These are phyloP conservation scores for Propithecus perrieri DNA, from an alignment of 2,797 vertebrate genomes.

Conservation along the genomic window DNA sequence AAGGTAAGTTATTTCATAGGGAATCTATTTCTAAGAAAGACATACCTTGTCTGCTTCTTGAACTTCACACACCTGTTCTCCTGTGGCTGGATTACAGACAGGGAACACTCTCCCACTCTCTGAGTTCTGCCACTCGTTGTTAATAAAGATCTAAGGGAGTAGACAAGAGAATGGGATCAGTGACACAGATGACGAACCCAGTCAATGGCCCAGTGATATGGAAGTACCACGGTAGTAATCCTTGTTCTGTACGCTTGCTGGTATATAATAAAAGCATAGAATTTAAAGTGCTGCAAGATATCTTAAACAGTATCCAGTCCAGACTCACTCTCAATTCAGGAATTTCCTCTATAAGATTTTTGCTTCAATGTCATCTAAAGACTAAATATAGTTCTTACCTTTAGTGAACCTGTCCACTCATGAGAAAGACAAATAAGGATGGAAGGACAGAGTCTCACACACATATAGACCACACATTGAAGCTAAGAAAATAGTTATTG, in stretches of 20 bases:
- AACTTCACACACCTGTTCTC: constrained; percentile 97
- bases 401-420: background rate
- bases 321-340: background rate
- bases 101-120: constrained; percentile 94
- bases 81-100: constrained; percentile 94
- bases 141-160: constrained; percentile 95
- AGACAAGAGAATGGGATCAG: constrained; percentile 22
- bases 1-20: background rate
- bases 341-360: background rate
- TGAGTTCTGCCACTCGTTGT: constrained; percentile 99
- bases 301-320: background rate
- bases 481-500: background rate
- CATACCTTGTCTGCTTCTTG: constrained; percentile 97
- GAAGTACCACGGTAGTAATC: background rate
- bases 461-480: background rate
- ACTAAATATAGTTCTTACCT: background rate
- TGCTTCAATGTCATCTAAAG: background rate
- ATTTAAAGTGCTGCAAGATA: background rate
- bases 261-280: background rate
- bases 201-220: background rate
- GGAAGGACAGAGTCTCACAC: background rate
- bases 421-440: background rate
- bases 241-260: background rate
- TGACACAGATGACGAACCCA: background rate
- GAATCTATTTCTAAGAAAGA: background rate